Percentiles rank a stretch among this genome's conserved stretches.
phyloP scores from a whole-genome alignment of 2,888 invertebrate species.

The Tuta absoluta region DNA sequence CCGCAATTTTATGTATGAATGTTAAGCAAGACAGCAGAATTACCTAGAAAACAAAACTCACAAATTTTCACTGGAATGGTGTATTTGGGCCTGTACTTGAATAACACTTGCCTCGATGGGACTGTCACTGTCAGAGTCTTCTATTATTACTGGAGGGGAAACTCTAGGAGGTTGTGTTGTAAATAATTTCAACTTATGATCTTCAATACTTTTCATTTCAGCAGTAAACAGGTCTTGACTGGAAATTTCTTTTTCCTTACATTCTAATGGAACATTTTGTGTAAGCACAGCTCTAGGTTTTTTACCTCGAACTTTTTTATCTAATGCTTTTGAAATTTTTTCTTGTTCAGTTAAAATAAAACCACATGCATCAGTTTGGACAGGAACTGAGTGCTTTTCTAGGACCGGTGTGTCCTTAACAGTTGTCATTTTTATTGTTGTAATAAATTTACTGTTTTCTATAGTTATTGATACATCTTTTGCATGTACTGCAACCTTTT shows the following conservation, averaged over 20 bases:
- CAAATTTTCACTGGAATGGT: conserved; percentile 53
- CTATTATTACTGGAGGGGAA: conserved; percentile 43
- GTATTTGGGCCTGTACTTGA: conserved; percentile 59
- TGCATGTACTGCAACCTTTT: conserved; percentile 25
- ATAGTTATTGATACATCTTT: conserved; percentile 55
- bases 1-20: too few species aligned
- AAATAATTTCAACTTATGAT: not conserved
- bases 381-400: conserved; percentile 43
- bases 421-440: conserved; percentile 51
- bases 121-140: conserved; percentile 64
- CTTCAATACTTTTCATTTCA: conserved; percentile 26
- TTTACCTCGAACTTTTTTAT: not conserved
- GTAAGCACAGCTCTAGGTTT: not conserved
- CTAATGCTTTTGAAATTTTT: not conserved
- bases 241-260: not conserved
- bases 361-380: conserved; percentile 55
- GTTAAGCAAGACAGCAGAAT: not conserved
- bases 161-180: not conserved
- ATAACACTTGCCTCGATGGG: conserved; percentile 45
- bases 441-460: conserved; percentile 48
- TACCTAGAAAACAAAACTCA: conserved; percentile 44
- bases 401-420: conserved; percentile 34
- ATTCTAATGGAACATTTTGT: not conserved
- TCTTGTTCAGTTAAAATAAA: not conserved
- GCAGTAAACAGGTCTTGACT: conserved; percentile 47